Conservation (phyloP, 2,113 vertebrate species). For the Odocoileus hemionus region DNA sequence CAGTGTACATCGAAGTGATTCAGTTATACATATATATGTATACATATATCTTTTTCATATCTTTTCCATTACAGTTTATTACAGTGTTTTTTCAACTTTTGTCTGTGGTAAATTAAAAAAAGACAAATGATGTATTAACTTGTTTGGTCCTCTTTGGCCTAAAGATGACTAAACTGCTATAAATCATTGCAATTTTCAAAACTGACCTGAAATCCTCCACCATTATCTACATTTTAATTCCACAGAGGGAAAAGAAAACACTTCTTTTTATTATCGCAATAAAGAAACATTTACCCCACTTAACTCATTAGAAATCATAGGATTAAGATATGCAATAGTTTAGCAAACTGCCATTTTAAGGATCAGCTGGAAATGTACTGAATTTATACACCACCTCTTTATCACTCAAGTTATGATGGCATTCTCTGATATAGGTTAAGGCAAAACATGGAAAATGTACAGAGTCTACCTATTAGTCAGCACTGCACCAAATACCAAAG, state of each 20-base stretch:
- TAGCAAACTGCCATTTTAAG: not conserved
- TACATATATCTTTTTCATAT: not conserved
- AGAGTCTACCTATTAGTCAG: not conserved
- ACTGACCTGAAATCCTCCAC: not conserved
- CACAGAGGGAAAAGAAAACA: not conserved
- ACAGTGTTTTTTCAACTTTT: not conserved
- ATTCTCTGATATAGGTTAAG: not conserved
- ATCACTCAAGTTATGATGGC: not conserved
- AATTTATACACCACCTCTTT: not conserved
- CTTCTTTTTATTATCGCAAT: not conserved
- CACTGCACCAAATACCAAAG: not conserved
- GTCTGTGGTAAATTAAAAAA: not conserved
- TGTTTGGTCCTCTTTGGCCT: not conserved
- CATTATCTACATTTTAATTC: not conserved
- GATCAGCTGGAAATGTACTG: not conserved
- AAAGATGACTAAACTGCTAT: not conserved
- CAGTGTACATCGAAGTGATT: not conserved
- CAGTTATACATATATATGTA: not conserved
- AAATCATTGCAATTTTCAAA: not conserved
- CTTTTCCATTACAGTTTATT: not conserved
- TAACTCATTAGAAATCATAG: not conserved
- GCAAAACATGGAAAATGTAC: not conserved
- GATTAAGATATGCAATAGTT: not conserved
- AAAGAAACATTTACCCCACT: not conserved
- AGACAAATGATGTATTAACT: not conserved